Evolutionary conservation across 2,113 vertebrate species (phyloP).

Genomic region (Rhynchopsitta pachyrhyncha): DNA sequence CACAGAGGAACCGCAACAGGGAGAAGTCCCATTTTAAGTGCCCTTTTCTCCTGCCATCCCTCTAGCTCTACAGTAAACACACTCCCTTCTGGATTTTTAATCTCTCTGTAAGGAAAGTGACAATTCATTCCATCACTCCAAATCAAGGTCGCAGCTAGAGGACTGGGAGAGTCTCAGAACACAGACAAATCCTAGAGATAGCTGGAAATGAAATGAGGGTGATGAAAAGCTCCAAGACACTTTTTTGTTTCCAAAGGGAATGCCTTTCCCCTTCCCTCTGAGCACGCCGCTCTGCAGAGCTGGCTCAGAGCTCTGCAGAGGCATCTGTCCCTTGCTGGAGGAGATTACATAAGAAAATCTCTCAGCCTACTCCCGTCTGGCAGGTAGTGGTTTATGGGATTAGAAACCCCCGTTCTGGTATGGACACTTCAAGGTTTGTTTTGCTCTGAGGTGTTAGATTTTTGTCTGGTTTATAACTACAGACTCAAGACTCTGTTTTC

Average conservation of each 20-base stretch:
- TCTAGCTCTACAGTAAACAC: not conserved
- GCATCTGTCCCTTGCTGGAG: conserved; percentile 46
- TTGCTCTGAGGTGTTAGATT: not conserved
- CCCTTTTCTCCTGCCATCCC: not conserved
- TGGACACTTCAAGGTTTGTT: not conserved
- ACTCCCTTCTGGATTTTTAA: not conserved
- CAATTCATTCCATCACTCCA: not conserved
- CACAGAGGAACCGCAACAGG: not conserved
- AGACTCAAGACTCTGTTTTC: not conserved
- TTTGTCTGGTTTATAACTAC: not conserved
- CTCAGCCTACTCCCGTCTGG: conserved; percentile 32
- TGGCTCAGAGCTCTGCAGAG: conserved; percentile 48
- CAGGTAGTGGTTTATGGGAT: not conserved
- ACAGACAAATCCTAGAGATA: not conserved
- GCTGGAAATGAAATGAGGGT: not conserved
- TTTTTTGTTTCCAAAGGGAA: not conserved
- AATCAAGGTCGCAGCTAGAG: not conserved
- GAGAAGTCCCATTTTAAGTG: not conserved
- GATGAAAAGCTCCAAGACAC: conserved; percentile 19
- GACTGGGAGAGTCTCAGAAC: not conserved
- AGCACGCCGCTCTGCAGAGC: not conserved
- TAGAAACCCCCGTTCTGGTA: not conserved
- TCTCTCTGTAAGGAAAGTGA: not conserved
- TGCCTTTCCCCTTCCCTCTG: not conserved
- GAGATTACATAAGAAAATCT: conserved; percentile 26